Evolutionary conservation across 2,888 invertebrate species (phyloP), one percentile per base, ranked within the genome.

Genomic region (Alentia gelatinosa): DNA sequence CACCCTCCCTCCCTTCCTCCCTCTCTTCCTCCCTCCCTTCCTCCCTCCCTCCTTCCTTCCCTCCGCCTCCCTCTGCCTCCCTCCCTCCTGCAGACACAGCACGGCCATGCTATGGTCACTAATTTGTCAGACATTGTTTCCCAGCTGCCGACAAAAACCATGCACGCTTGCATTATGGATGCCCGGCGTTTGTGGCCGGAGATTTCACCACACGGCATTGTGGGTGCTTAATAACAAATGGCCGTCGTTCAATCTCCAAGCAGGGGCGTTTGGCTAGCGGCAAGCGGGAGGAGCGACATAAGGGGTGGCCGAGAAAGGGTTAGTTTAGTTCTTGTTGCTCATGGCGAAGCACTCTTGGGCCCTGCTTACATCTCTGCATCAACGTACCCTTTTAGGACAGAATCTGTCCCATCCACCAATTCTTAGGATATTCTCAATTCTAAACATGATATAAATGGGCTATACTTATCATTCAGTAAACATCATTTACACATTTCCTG

Each of bases 51-150:
- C 12, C 56, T 12, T n/a, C 56, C n/a, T 56, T 19, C 56, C 56
- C 56, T 19, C 5, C 56, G 23, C 5, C 23, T 3, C 56, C 56
- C 56, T 1, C 3, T n/a, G 23, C 56, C 56, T 5, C 9, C n/a
- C 9, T 19, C 19, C 9, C 56, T n/a, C n/a, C n/a, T n/a, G n/a
- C n/a, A n/a, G n/a, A n/a, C n/a, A n/a, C n/a, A n/a, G n/a, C n/a
- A n/a, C n/a, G n/a, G n/a, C n/a, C n/a, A n/a, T n/a, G n/a, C n/a
- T n/a, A n/a, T 26, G 68, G 12, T 30, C 26, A 12, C 68, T 68
- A 68, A 68, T 68, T 68, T 68, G 68, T 68, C 68, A 68, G 33
- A 30, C 26, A 68, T 68, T 68, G 68, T 68, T 68, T 68, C 68
- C 68, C 33, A 30, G 12, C 30, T 30, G 68, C 68, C 5, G 5